phyloP scores from a whole-genome alignment of 2,797 vertebrate species.

The Ptychobarbus kaznakovi region DNA sequence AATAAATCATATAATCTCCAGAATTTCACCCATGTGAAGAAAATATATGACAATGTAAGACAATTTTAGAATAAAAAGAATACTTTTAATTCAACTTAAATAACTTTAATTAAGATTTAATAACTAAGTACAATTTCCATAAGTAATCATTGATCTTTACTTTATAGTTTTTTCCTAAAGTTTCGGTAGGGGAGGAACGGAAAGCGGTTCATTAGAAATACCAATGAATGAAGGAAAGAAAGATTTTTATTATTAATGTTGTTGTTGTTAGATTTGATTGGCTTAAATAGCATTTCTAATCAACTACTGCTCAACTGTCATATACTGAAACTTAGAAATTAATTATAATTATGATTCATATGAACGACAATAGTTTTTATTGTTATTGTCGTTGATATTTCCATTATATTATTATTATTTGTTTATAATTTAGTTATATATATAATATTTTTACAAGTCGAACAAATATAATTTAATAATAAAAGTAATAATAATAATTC shows the following conservation, averaged over 20 bases:
- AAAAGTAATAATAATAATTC: too few relatives aligned
- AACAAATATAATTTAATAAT: too few relatives aligned
- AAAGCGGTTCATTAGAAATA: background rate
- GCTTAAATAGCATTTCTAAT: background rate
- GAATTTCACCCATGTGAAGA: background rate
- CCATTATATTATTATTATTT: background rate
- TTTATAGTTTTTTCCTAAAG: too few relatives aligned
- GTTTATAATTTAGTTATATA: background rate
- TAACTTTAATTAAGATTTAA: too few relatives aligned
- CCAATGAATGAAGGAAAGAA: background rate
- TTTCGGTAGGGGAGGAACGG: too few relatives aligned
- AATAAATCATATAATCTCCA: background rate
- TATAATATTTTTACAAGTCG: background rate
- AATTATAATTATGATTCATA: background rate
- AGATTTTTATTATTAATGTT: background rate
- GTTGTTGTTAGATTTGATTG: background rate
- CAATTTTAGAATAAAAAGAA: background rate
- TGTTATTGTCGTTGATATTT: background rate
- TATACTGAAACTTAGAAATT: background rate
- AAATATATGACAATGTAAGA: background rate
- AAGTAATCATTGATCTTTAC: too few relatives aligned
- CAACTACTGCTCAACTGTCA: background rate
- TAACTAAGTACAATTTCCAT: too few relatives aligned
- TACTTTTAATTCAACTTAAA: background rate
- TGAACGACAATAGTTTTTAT: background rate